These are phyloP conservation scores for Lordiphosa fenestrarum DNA, from an alignment of 2,888 invertebrate species.

Conservation along the genomic window DNA sequence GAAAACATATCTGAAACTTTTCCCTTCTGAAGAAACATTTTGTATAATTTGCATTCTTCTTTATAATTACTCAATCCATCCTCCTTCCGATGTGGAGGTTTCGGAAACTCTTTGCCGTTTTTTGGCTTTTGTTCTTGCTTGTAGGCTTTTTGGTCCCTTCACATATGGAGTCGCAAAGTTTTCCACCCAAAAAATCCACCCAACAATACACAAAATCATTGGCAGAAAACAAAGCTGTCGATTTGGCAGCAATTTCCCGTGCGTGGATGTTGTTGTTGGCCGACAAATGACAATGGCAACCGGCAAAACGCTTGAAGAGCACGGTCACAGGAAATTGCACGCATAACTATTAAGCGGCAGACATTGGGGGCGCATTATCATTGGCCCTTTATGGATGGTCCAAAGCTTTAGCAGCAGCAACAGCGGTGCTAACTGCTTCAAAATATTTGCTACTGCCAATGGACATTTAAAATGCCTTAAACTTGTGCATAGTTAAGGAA, in stretches of 20 bases:
- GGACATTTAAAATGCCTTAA: too few species aligned
- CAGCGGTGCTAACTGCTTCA: too few species aligned
- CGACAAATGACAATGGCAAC: conserved; percentile 21
- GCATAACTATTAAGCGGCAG: conserved; percentile 73
- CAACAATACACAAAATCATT: conserved; percentile 54
- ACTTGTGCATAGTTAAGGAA: too few species aligned
- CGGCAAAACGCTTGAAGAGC: conserved; percentile 51
- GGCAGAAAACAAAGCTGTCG: conserved; percentile 68
- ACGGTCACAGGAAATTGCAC: conserved; percentile 63
- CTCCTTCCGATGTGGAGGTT: conserved; percentile 13
- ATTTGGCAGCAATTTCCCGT: conserved; percentile 70
- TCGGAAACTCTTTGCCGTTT: conserved; percentile 2
- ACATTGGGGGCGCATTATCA: conserved; percentile 39
- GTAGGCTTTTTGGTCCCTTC: conserved; percentile 16
- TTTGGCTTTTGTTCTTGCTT: conserved; percentile 22
- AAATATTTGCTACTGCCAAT: conserved; percentile 32
- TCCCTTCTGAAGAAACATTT: too few species aligned
- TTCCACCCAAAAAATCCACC: conserved; percentile 20
- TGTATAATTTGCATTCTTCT: too few species aligned
- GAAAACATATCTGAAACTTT: too few species aligned
- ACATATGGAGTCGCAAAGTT: conserved; percentile 27
- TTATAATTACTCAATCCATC: conserved; percentile 4
- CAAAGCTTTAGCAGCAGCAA: conserved; percentile 29
- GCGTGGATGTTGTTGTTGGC: conserved; percentile 20
- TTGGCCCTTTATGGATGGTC: conserved; percentile 30